phyloP scores from a whole-genome alignment of 2,888 invertebrate genomes.

The Drosophila mimetica region DNA sequence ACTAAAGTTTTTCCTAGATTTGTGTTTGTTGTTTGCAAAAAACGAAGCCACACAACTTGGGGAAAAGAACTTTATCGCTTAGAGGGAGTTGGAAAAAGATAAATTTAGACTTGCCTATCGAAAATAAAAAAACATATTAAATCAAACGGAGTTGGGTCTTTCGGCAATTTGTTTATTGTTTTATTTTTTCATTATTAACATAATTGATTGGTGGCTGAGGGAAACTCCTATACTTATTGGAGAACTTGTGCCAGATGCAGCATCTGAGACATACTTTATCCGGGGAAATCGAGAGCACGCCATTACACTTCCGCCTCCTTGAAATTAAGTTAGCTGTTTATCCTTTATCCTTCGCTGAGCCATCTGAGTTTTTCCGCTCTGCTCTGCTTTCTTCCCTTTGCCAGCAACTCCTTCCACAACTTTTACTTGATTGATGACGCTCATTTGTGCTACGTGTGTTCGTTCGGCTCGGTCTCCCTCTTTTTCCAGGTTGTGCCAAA shows the following conservation, averaged over 20 bases:
- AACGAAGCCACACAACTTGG: conserved; percentile 62
- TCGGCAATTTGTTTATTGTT: conserved; percentile 61
- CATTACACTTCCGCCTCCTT: conserved; percentile 34
- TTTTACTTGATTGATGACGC: conserved; percentile 71
- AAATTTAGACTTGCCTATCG: conserved; percentile 41
- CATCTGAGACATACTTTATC: conserved; percentile 34
- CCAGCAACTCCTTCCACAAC: conserved; percentile 1
- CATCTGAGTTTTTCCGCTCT: conserved; percentile 2
- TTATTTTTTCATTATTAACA: conserved; percentile 59
- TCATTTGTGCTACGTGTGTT: conserved; percentile 64
- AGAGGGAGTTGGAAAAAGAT: conserved; percentile 11
- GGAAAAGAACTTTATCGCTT: conserved; percentile 66
- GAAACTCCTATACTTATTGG: conserved; percentile 42
- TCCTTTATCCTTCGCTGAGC: conserved; percentile 50
- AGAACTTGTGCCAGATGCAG: conserved; percentile 58
- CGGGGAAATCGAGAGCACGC: conserved; percentile 52
- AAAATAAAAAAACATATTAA: conserved; percentile 32
- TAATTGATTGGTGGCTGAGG: conserved; percentile 62
- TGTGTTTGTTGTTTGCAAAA: conserved; percentile 64
- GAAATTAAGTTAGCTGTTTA: conserved; percentile 60
- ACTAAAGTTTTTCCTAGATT: conserved; percentile 60
- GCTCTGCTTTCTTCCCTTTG: background rate
- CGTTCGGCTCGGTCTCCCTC: conserved; percentile 13
- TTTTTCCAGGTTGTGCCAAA: conserved; percentile 53
- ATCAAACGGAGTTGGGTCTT: conserved; percentile 29